Percentiles rank a stretch among this genome's conserved stretches.
Conservation (phyloP, 2,797 vertebrate genomes). For the Trichosurus vulpecula region DNA sequence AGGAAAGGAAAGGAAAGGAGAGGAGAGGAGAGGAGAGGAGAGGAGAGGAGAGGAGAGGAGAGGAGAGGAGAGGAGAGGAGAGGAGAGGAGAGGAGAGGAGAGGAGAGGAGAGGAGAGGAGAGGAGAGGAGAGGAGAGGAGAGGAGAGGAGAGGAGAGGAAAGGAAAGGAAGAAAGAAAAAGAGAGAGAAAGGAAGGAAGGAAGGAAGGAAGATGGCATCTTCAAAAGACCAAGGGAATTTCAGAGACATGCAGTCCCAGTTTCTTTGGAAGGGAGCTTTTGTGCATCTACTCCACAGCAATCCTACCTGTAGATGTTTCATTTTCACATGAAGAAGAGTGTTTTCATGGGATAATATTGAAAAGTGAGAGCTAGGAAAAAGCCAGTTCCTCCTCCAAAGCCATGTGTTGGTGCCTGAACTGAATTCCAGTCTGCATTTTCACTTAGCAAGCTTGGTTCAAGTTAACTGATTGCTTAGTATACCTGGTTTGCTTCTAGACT, state of each 20-base stretch:
- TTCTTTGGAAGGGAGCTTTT: constrained; percentile 24
- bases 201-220: neutral
- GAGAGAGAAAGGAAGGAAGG: too few relatives aligned
- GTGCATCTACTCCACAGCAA: constrained; percentile 31
- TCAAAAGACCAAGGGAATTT: constrained; percentile 34
- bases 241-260: constrained; percentile 11
- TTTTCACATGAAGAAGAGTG: constrained; percentile 34
- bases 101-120: too few relatives aligned
- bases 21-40: too few relatives aligned
- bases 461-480: constrained; percentile 43
- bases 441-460: constrained; percentile 60
- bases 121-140: too few relatives aligned
- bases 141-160: too few relatives aligned
- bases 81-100: too few relatives aligned
- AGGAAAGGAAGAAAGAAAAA: too few relatives aligned
- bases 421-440: constrained; percentile 65
- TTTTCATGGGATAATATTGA: constrained; percentile 15
- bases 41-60: too few relatives aligned
- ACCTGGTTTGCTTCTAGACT: constrained; percentile 67
- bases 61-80: too few relatives aligned
- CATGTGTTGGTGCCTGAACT: constrained; percentile 21
- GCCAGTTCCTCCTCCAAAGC: constrained; percentile 62
- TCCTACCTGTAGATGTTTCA: neutral
- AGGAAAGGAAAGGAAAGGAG: too few relatives aligned
- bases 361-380: constrained; percentile 68